Conservation (phyloP, 2,113 vertebrate genomes). For the Lepus americanus region DNA sequence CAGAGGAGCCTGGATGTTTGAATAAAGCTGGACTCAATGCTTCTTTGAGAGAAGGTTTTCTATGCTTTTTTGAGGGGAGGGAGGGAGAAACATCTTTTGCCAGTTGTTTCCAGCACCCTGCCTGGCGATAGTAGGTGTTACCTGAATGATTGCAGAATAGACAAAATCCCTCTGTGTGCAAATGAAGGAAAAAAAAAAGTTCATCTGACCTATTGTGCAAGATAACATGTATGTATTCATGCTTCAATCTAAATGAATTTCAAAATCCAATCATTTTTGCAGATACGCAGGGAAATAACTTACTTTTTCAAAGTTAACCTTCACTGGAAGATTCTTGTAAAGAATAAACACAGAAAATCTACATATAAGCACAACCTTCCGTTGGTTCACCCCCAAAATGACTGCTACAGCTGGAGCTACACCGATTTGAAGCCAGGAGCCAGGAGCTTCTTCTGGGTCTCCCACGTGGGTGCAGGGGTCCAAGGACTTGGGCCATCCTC, state of each 20-base stretch:
- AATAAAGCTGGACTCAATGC: background rate
- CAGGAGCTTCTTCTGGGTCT: too few relatives aligned
- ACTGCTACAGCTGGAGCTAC: too few relatives aligned
- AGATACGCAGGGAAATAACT: background rate
- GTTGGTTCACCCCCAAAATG: too few relatives aligned
- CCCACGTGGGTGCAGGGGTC: too few relatives aligned
- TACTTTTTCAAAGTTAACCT: background rate
- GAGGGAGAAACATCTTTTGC: background rate
- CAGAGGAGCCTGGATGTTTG: background rate
- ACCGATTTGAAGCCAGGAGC: too few relatives aligned
- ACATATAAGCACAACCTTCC: background rate
- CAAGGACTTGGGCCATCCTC: too few relatives aligned
- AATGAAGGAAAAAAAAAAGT: background rate
- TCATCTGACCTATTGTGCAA: background rate
- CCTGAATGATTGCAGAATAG: background rate
- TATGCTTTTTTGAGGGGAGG: background rate
- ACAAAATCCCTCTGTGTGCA: background rate
- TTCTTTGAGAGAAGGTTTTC: background rate
- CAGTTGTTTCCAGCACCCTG: background rate
- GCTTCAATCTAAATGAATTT: background rate
- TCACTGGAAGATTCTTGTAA: conserved; percentile 15
- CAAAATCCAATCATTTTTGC: background rate
- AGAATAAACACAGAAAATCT: background rate
- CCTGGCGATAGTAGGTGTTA: background rate
- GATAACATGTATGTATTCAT: background rate